A percentile compares a stretch with the other conserved stretches of the same genome.
Conservation (phyloP, 2,888 invertebrate genomes). For the Palloptera scutellata region DNA sequence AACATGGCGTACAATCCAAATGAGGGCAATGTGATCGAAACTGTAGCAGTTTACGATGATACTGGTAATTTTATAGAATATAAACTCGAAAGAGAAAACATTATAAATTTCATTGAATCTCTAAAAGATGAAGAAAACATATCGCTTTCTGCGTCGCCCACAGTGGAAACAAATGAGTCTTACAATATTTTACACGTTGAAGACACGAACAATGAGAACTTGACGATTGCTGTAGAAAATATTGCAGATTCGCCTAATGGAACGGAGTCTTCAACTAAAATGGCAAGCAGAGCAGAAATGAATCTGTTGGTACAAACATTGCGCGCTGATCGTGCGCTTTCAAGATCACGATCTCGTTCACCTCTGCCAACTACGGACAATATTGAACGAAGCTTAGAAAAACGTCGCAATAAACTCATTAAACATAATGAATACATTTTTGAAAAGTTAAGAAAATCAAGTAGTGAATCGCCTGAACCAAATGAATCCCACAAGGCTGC, state of each 20-base stretch:
- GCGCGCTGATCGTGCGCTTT: slow-evolving; percentile 17
- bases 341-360: slow-evolving; percentile 44
- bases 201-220: not conserved
- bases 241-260: slow-evolving; percentile 48
- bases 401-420: slow-evolving; percentile 39
- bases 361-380: slow-evolving; percentile 45
- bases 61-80: slow-evolving; percentile 36
- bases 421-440: slow-evolving; percentile 46
- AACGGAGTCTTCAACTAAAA: not conserved
- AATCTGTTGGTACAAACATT: slow-evolving; percentile 29
- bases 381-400: slow-evolving; percentile 42
- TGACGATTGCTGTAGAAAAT: slow-evolving; percentile 36
- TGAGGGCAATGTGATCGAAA: slow-evolving; percentile 30
- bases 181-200: not conserved
- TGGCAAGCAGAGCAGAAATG: slow-evolving; percentile 6
- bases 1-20: slow-evolving; percentile 46
- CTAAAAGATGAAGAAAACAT: not conserved
- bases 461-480: slow-evolving; percentile 11
- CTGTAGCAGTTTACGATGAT: slow-evolving; percentile 52
- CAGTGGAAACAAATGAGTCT: too few relatives aligned
- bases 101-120: slow-evolving; percentile 47
- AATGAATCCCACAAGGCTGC: slow-evolving; percentile 30
- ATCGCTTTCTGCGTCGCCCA: not conserved
- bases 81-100: slow-evolving; percentile 46
- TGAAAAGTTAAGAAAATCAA: slow-evolving; percentile 36